phyloP scores from a whole-genome alignment of 1,140 invertebrate genomes.

The Hylaeus volcanicus region DNA sequence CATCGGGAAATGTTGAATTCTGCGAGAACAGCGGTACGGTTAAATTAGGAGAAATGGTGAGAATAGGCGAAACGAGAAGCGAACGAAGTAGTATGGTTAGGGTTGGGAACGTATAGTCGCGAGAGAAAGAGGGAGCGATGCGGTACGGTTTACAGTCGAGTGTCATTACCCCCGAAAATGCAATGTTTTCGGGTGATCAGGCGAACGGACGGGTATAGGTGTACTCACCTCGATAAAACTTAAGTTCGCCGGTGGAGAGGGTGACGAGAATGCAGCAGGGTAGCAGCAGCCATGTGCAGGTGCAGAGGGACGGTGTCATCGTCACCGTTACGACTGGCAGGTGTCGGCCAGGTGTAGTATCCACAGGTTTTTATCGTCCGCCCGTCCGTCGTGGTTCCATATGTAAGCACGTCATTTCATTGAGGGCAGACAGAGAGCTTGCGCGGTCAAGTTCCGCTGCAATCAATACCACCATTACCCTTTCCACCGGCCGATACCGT shows the following conservation, averaged over 20 bases:
- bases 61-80: neutral
- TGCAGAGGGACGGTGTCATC: conserved; percentile 70
- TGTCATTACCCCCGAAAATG: conserved; percentile 40
- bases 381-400: conserved; percentile 62
- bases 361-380: conserved; percentile 55
- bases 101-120: no score
- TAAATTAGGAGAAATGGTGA: neutral
- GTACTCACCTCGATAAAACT: conserved; percentile 73
- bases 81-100: no score
- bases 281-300: conserved; percentile 64
- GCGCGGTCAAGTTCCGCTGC: conserved; percentile 65
- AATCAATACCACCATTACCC: conserved; percentile 72
- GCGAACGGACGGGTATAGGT: neutral
- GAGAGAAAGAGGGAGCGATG: neutral
- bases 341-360: conserved; percentile 39
- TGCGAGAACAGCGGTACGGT: no score
- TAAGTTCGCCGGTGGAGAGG: conserved; percentile 70
- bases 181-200: conserved; percentile 13
- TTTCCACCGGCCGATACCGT: conserved; percentile 32
- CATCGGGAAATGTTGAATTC: neutral
- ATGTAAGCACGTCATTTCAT: conserved; percentile 73
- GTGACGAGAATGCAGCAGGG: conserved; percentile 66
- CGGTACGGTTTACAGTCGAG: neutral
- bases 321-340: conserved; percentile 51
- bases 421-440: conserved; percentile 69